Percentiles rank a stretch among this genome's conserved stretches.
These are phyloP conservation scores for Phoeniculus purpureus DNA, from an alignment of 2,797 vertebrate species.

Conservation along the genomic window DNA sequence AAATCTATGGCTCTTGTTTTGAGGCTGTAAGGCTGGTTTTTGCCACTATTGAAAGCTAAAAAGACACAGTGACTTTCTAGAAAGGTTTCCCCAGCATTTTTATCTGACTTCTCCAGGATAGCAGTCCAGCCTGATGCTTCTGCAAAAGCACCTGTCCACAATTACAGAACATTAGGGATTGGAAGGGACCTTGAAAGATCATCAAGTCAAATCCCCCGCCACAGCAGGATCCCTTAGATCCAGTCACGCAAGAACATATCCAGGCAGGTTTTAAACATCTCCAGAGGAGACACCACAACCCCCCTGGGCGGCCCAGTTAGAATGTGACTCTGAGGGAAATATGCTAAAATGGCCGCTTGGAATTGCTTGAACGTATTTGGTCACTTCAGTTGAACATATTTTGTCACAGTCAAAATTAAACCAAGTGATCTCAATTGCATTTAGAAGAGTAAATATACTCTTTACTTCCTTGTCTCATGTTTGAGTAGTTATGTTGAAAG, in stretches of 20 bases:
- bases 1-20: constrained; percentile 27
- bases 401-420: constrained; percentile 15
- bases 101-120: neutral
- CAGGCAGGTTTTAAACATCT: too few species aligned
- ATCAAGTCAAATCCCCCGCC: too few species aligned
- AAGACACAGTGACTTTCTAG: neutral
- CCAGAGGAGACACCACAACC: too few species aligned
- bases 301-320: neutral
- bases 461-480: neutral
- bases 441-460: constrained; percentile 21
- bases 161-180: too few species aligned
- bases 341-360: constrained; percentile 10
- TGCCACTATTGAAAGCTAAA: neutral
- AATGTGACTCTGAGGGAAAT: neutral
- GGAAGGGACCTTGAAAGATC: too few species aligned
- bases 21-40: neutral
- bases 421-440: neutral
- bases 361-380: constrained; percentile 9
- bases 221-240: too few species aligned
- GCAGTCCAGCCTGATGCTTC: neutral
- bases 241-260: too few species aligned
- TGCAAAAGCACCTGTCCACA: neutral
- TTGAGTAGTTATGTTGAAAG: constrained; percentile 1
- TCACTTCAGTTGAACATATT: neutral
- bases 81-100: neutral